Percentiles rank a stretch among this genome's conserved stretches.
Conservation (phyloP, 2,888 invertebrate species). For the Heliconius cydno region DNA sequence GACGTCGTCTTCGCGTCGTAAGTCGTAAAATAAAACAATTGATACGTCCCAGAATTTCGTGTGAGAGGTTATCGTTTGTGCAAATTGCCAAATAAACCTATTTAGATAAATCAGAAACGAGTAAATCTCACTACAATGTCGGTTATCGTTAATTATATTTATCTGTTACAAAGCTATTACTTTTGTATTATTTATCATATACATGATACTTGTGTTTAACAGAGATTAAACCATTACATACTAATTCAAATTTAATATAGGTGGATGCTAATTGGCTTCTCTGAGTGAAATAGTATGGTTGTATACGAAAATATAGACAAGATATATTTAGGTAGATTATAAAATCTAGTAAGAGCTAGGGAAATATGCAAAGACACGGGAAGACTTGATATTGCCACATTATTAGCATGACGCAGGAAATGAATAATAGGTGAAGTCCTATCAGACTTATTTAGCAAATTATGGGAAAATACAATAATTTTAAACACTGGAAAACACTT, state of each 20-base stretch:
- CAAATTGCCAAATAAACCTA: slow-evolving; percentile 27
- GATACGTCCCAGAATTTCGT: slow-evolving; percentile 1
- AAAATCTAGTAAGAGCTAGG: too few relatives aligned
- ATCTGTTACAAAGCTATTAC: not conserved
- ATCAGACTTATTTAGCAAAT: not conserved
- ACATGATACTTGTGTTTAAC: too few relatives aligned
- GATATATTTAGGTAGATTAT: too few relatives aligned
- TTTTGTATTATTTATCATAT: too few relatives aligned
- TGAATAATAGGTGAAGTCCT: not conserved
- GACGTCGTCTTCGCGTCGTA: not conserved
- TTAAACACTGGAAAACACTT: not conserved
- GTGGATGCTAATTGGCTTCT: too few relatives aligned
- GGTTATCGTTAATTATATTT: slow-evolving; percentile 19
- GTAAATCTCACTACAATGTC: slow-evolving; percentile 5
- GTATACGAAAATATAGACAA: too few relatives aligned
- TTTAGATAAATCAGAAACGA: slow-evolving; percentile 7
- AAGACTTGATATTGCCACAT: not conserved
- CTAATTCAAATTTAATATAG: too few relatives aligned
- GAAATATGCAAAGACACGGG: not conserved
- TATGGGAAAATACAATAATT: not conserved
- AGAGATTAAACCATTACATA: too few relatives aligned
- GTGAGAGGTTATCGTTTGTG: slow-evolving; percentile 25
- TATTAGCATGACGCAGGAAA: not conserved
- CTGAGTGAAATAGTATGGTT: too few relatives aligned
- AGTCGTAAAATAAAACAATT: not conserved